Evolutionary conservation across 2,888 invertebrate genomes (phyloP).

Genomic region (Temnothorax ravouxi): DNA sequence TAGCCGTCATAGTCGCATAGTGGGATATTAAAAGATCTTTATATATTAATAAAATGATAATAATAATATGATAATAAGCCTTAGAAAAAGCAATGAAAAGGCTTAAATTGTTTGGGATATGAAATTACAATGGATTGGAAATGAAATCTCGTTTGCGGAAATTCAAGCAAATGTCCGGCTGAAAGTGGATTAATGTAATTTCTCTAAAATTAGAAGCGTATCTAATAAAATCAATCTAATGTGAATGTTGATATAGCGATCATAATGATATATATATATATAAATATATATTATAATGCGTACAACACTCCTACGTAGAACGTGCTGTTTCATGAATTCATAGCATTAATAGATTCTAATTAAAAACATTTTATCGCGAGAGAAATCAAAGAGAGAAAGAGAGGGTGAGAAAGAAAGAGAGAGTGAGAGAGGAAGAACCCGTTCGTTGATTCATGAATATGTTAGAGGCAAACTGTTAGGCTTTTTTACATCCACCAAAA

Average conservation of each 20-base stretch:
- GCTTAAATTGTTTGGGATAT: neutral
- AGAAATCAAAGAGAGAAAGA: conserved; percentile 3
- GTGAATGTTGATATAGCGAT: conserved; percentile 77
- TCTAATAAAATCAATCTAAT: conserved; percentile 69
- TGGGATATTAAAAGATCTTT: neutral
- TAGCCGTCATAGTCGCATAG: no score
- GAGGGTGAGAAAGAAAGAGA: conserved; percentile 16
- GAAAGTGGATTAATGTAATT: conserved; percentile 61
- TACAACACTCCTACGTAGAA: conserved; percentile 69
- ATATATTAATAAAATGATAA: conserved; percentile 5
- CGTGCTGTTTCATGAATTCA: conserved; percentile 70
- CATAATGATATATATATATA: conserved; percentile 62
- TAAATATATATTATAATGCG: conserved; percentile 63
- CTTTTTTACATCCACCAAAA: conserved; percentile 80
- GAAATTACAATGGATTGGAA: conserved; percentile 3
- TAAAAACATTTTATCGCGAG: conserved; percentile 59
- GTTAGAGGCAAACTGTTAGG: conserved; percentile 75
- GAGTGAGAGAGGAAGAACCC: conserved; percentile 46
- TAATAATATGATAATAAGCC: neutral
- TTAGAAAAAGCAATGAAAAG: neutral
- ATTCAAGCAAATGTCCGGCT: neutral
- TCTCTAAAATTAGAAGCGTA: conserved; percentile 66
- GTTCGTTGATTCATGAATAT: conserved; percentile 74
- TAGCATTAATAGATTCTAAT: conserved; percentile 73
- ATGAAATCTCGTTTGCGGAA: neutral